Percentiles rank a stretch among this genome's conserved stretches.
Conservation (phyloP, 2,113 vertebrate species). For the Chauna torquata region DNA sequence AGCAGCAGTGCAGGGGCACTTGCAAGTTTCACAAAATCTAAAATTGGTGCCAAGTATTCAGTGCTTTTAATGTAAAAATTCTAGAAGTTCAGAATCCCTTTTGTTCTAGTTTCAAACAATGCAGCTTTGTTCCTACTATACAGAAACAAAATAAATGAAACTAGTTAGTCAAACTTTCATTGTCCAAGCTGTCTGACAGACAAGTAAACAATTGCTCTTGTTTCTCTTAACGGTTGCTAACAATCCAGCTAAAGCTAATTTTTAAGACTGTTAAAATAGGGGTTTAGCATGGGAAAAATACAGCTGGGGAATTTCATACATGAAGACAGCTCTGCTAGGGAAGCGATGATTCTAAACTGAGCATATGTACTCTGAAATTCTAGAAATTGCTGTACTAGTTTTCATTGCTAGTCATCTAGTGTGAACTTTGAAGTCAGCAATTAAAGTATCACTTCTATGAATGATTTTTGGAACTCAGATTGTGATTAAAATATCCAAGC, state of each 20-base stretch:
- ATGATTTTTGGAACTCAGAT: background rate
- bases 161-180: constrained; percentile 50
- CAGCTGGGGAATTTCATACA: background rate
- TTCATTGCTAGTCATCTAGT: background rate
- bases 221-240: background rate
- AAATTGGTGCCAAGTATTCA: constrained; percentile 15
- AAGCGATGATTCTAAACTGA: background rate
- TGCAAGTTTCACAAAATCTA: background rate
- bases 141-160: constrained; percentile 56
- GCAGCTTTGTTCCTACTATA: constrained; percentile 26
- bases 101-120: constrained; percentile 46
- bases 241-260: background rate
- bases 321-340: background rate
- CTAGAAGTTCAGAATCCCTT: constrained; percentile 46
- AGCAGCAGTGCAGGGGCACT: background rate
- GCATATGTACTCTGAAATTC: background rate
- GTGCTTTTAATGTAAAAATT: constrained; percentile 35
- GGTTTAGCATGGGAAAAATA: background rate
- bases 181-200: background rate
- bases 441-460: background rate
- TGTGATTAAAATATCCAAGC: background rate
- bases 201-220: constrained; percentile 18
- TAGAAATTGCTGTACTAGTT: background rate
- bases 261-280: background rate
- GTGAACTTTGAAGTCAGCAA: background rate